A percentile compares a stretch with the other conserved stretches of the same genome.
Evolutionary conservation across 2,888 invertebrate genomes (phyloP).

Genomic region (Lathronympha strigana): DNA sequence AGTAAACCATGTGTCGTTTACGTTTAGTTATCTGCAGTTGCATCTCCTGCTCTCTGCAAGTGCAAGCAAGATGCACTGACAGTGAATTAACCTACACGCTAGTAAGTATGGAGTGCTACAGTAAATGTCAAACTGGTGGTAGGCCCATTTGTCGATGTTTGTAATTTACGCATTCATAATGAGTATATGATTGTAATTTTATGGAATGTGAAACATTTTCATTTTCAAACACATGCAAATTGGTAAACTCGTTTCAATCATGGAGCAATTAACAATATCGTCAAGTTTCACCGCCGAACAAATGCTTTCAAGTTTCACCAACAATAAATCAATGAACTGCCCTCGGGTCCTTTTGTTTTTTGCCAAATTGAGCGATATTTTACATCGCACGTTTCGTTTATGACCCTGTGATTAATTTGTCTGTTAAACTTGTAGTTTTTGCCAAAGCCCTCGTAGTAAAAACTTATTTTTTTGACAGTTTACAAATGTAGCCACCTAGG

Average conservation of each 20-base stretch:
- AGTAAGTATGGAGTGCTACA: too few relatives aligned
- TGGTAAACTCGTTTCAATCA: conserved; percentile 7
- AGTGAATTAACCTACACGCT: too few relatives aligned
- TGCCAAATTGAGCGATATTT: conserved; percentile 63
- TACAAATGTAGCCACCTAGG: neutral
- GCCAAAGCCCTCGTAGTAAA: neutral
- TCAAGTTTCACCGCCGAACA: conserved; percentile 59
- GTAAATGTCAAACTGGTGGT: too few relatives aligned
- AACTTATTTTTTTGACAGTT: neutral
- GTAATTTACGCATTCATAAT: too few relatives aligned
- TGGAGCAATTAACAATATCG: conserved; percentile 55
- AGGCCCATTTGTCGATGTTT: too few relatives aligned
- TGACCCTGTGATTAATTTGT: conserved; percentile 75
- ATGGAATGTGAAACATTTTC: neutral
- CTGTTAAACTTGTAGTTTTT: conserved; percentile 52
- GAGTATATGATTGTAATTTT: too few relatives aligned
- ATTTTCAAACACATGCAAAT: neutral
- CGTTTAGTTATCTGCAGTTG: too few relatives aligned
- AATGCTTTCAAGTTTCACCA: conserved; percentile 52
- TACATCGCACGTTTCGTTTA: conserved; percentile 75
- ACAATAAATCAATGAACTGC: conserved; percentile 66
- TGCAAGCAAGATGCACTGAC: too few relatives aligned
- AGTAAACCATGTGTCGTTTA: too few relatives aligned
- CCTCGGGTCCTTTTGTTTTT: conserved; percentile 62
- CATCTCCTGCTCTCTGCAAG: too few relatives aligned